Evolutionary conservation across 2,888 invertebrate genomes (phyloP).

Genomic region (Arge pagana): DNA sequence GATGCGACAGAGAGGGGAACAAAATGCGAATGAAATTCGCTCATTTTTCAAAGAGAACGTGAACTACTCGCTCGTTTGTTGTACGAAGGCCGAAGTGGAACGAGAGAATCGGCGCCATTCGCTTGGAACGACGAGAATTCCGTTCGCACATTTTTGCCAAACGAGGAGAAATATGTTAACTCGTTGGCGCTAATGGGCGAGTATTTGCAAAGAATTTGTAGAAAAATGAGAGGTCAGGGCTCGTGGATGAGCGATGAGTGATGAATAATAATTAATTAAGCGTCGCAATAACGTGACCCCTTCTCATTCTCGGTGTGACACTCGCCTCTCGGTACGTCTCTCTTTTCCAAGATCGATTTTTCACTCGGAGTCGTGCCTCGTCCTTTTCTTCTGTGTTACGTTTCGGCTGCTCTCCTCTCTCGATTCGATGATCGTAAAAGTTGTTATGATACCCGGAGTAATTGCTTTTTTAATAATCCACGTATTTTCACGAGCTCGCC

Average conservation of each 20-base stretch:
- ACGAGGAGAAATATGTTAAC: too few species aligned
- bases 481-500: not conserved
- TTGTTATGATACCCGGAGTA: constrained; percentile 8
- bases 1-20: too few species aligned
- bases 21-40: too few species aligned
- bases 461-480: constrained; percentile 15
- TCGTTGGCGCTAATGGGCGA: too few species aligned
- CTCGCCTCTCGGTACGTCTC: not conserved
- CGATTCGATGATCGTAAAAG: constrained; percentile 4
- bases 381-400: not conserved
- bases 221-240: constrained; percentile 3
- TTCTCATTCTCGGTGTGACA: constrained; percentile 3
- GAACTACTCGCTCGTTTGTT: too few species aligned
- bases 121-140: too few species aligned
- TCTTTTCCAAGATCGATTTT: constrained; percentile 14
- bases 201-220: constrained; percentile 4
- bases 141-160: too few species aligned
- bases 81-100: too few species aligned
- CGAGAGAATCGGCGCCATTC: too few species aligned
- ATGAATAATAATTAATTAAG: constrained; percentile 18
- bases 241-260: constrained; percentile 4
- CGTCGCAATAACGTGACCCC: constrained; percentile 5
- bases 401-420: not conserved
- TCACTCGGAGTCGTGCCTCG: not conserved
- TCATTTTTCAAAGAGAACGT: too few species aligned